phyloP scores from a whole-genome alignment of 1,140 invertebrate species.

The Coptotermes formosanus region DNA sequence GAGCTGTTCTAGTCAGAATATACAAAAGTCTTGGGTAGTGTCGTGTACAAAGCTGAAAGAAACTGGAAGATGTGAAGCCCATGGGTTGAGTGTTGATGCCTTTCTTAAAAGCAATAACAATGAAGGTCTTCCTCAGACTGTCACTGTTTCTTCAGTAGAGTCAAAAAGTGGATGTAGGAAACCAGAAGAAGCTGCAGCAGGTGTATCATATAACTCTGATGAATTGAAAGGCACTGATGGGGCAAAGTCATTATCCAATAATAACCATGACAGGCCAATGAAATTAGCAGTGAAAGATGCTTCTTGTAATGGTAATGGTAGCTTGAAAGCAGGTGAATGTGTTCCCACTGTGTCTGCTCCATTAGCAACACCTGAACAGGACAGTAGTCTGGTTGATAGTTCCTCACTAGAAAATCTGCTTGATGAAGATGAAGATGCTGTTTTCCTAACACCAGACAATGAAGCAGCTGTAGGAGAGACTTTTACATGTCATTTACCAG shows the following conservation, averaged over 20 bases:
- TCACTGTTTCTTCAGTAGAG: not conserved
- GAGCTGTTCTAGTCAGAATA: constrained; percentile 11
- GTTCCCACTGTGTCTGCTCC: constrained; percentile 47
- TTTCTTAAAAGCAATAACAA: constrained; percentile 50
- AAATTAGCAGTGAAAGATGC: not conserved
- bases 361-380: constrained; percentile 61
- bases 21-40: not conserved
- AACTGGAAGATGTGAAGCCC: not conserved
- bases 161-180: not conserved
- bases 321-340: not conserved
- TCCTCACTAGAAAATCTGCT: constrained; percentile 44
- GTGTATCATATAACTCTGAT: not conserved
- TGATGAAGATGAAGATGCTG: constrained; percentile 36
- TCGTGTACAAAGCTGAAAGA: not conserved
- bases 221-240: not conserved
- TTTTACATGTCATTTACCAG: not conserved
- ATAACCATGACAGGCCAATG: not conserved
- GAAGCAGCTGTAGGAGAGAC: not conserved
- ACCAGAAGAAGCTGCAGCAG: not conserved
- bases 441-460: constrained; percentile 24
- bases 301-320: not conserved
- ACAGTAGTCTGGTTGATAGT: constrained; percentile 56
- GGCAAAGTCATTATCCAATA: not conserved
- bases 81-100: constrained; percentile 44
- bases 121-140: not conserved